Conservation (phyloP, 1,140 invertebrate genomes). For the Orussus abietinus region DNA sequence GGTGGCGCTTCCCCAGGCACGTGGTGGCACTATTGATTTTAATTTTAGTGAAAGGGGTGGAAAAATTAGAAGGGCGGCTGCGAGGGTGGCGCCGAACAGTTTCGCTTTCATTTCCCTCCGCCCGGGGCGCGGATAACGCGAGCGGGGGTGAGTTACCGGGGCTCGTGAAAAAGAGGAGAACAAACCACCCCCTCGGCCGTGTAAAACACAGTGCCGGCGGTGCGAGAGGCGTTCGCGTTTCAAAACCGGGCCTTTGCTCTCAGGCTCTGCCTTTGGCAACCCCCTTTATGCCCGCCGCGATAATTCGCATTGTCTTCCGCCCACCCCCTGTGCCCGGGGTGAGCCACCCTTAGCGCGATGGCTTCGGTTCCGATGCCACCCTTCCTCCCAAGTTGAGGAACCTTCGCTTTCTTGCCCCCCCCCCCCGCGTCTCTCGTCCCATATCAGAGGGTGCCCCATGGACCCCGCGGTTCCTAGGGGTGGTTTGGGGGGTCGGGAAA, state of each 20-base stretch:
- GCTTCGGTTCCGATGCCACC: neutral
- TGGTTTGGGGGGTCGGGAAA: too few species aligned
- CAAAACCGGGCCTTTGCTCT: conserved; percentile 26
- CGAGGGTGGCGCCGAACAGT: conserved; percentile 36
- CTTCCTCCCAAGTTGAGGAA: neutral
- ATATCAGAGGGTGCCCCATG: too few species aligned
- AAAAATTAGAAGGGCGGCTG: conserved; percentile 56
- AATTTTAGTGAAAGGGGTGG: conserved; percentile 57
- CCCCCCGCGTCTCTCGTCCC: neutral
- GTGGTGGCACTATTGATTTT: conserved; percentile 57
- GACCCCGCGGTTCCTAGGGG: too few species aligned
- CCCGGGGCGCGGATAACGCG: conserved; percentile 16
- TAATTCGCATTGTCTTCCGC: conserved; percentile 26
- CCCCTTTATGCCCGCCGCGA: conserved; percentile 17
- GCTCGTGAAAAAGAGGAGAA: conserved; percentile 32
- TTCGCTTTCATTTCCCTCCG: conserved; percentile 37
- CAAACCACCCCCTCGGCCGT: conserved; percentile 39
- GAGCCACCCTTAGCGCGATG: too few species aligned
- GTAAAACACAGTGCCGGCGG: conserved; percentile 40
- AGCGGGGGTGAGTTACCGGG: conserved; percentile 10
- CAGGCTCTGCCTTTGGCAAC: conserved; percentile 1
- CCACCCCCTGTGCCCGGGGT: neutral
- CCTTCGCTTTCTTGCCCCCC: too few species aligned
- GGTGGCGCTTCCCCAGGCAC: conserved; percentile 45
- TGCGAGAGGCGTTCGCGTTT: conserved; percentile 28